Base-by-base conservation (phyloP, 1,140 invertebrate genomes). In the Microplitis mediator region DNA sequence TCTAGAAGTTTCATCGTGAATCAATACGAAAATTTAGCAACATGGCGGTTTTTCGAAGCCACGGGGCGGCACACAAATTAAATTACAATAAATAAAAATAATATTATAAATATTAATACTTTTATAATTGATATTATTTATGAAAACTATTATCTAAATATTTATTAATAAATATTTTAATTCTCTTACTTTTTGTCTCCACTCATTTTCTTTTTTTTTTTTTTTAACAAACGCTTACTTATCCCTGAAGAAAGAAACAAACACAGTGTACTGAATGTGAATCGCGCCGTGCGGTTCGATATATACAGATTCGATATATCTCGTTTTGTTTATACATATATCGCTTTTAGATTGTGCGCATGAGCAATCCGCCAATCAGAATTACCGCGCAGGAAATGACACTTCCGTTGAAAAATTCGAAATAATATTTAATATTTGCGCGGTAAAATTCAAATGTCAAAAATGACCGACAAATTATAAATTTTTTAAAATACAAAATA, bases 141-240 rank as follows among this genome's bases (percentile, higher is more conserved):
- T 66, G 45, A 50, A 34, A 51, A 72, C 31, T 64, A 35, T 13
- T 34, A 52, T 23, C 23, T 13, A n/a, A 70, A 50, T n/a, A 31
- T 4, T 36, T n/a, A 11, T 51, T 66, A 2, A 51, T 13, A 11
- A 31, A 31, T 50, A 39, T 54, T 71, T 31, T 66, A 14, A 39
- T 4, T 81, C 11, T 85, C 85, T 87, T 84, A 87, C 85, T 83
- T 84, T 71, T 78, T 80, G 81, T 85, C 83, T 76, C 86, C 83
- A 73, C 84, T 86, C 85, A 87, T 87, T 81, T 81, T 82, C 65
- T 45, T 23, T 23, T 23, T 23, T 23, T 23, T 23, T 23, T 23
- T 23, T 23, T 23, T n/a, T n/a, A n/a, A 23, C 35, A 51, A 45
- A 65, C 51, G 62, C 66, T 76, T 51, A n/a, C 79, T 76, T 68